phyloP scores from a whole-genome alignment of 2,888 invertebrate species.

The Schizotus pectinicornis region DNA sequence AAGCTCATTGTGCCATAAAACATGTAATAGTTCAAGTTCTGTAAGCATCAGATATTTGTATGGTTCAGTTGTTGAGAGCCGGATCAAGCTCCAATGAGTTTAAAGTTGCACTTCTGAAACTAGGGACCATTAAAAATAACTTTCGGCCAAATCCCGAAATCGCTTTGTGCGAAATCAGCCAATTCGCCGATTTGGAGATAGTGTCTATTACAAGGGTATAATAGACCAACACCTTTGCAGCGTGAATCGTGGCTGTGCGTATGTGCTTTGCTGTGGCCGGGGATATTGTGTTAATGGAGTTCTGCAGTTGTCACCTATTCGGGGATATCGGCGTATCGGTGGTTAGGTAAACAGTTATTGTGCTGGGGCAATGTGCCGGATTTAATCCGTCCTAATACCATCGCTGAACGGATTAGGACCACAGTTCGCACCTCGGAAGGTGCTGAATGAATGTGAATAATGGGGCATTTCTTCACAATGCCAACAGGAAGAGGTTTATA shows the following conservation, averaged over 20 bases:
- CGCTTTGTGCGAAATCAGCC: constrained; percentile 42
- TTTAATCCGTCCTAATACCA: constrained; percentile 55
- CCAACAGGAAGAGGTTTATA: constrained; percentile 49
- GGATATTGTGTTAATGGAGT: constrained; percentile 45
- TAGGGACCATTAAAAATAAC: constrained; percentile 43
- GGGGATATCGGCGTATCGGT: constrained; percentile 51
- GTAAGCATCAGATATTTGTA: too few relatives aligned
- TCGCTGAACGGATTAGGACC: constrained; percentile 51
- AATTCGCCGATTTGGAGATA: constrained; percentile 29
- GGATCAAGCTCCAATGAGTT: background rate
- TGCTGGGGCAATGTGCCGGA: constrained; percentile 53
- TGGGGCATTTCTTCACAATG: constrained; percentile 44
- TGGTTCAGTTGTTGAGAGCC: too few relatives aligned
- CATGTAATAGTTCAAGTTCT: too few relatives aligned
- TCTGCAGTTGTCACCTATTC: constrained; percentile 47
- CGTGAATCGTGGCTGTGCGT: background rate
- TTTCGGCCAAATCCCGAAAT: constrained; percentile 39
- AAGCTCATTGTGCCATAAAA: too few relatives aligned
- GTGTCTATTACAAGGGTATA: constrained; percentile 6
- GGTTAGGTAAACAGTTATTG: constrained; percentile 58
- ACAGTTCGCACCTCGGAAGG: constrained; percentile 52
- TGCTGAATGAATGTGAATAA: constrained; percentile 46
- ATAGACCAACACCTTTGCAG: too few relatives aligned
- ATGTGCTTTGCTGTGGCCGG: background rate
- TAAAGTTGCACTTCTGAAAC: constrained; percentile 32